Conservation (phyloP, 2,113 vertebrate species). For the Solenodon paradoxus region DNA sequence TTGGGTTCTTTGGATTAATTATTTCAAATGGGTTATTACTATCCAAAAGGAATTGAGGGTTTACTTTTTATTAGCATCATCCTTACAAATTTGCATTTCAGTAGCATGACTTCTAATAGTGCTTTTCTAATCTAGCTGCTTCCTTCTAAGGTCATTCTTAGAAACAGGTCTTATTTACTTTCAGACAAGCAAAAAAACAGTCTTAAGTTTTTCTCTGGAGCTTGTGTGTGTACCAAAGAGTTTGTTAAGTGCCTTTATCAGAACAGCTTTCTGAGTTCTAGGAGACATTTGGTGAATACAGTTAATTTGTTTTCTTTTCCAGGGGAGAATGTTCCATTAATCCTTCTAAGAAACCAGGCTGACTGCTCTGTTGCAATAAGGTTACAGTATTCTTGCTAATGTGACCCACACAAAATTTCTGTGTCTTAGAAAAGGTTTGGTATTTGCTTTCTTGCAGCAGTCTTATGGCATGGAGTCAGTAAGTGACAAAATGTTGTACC, state of each 20-base stretch:
- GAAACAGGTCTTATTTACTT: slow-evolving; percentile 77
- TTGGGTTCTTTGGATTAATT: neutral
- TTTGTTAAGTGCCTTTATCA: slow-evolving; percentile 82
- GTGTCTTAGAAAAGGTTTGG: slow-evolving; percentile 38
- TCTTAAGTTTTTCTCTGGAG: slow-evolving; percentile 82
- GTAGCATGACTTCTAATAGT: neutral
- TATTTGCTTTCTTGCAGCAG: slow-evolving; percentile 22
- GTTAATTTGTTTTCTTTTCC: slow-evolving; percentile 88
- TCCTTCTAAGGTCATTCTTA: slow-evolving; percentile 64
- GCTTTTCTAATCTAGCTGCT: slow-evolving; percentile 45
- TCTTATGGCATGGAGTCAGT: slow-evolving; percentile 12
- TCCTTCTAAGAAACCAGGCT: slow-evolving; percentile 83
- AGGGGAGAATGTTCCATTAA: slow-evolving; percentile 86
- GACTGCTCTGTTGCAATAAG: slow-evolving; percentile 84
- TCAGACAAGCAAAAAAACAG: slow-evolving; percentile 76
- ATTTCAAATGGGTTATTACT: neutral
- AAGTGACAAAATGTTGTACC: slow-evolving; percentile 46
- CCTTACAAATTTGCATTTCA: neutral
- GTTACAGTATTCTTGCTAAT: slow-evolving; percentile 78
- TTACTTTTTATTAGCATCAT: neutral
- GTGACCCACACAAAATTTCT: slow-evolving; percentile 73
- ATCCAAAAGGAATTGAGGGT: neutral
- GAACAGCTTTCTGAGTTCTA: slow-evolving; percentile 85
- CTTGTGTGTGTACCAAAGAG: slow-evolving; percentile 74
- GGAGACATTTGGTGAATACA: slow-evolving; percentile 87